These are phyloP conservation scores for Grapholita molesta DNA, from an alignment of 1,140 invertebrate species.

Conservation along the genomic window DNA sequence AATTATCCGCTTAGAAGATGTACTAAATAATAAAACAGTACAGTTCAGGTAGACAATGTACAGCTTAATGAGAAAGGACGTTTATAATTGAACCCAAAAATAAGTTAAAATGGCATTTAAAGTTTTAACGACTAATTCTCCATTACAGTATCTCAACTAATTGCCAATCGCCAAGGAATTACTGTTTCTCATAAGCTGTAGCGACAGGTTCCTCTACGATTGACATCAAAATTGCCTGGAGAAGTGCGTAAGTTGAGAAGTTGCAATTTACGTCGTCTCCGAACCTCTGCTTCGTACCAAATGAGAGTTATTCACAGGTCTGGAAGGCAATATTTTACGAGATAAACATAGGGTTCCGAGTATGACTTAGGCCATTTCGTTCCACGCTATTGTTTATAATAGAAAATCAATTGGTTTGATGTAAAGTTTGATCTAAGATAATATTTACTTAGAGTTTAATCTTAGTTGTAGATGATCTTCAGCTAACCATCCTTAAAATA, in stretches of 20 bases:
- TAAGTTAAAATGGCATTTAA: too few species aligned
- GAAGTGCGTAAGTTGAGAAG: constrained; percentile 41
- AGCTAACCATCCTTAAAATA: too few species aligned
- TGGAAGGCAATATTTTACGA: constrained; percentile 8
- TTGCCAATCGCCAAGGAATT: background rate
- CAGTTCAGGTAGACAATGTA: too few species aligned
- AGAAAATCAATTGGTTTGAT: constrained; percentile 4
- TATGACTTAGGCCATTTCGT: background rate
- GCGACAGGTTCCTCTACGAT: constrained; percentile 26
- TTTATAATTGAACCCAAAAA: too few species aligned
- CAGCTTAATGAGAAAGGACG: too few species aligned
- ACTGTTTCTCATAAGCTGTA: constrained; percentile 5
- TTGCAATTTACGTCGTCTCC: constrained; percentile 45
- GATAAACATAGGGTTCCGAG: constrained; percentile 2
- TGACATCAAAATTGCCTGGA: constrained; percentile 55
- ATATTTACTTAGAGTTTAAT: background rate
- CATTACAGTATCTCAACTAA: too few species aligned
- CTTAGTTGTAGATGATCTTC: too few species aligned
- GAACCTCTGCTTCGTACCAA: background rate
- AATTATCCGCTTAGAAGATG: too few species aligned
- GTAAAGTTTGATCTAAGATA: background rate
- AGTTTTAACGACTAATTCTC: too few species aligned
- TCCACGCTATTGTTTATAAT: background rate
- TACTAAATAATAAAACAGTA: too few species aligned
- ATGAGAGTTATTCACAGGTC: constrained; percentile 2